Base-by-base conservation (phyloP, 2,113 vertebrate species). In the Panurus biarmicus region DNA sequence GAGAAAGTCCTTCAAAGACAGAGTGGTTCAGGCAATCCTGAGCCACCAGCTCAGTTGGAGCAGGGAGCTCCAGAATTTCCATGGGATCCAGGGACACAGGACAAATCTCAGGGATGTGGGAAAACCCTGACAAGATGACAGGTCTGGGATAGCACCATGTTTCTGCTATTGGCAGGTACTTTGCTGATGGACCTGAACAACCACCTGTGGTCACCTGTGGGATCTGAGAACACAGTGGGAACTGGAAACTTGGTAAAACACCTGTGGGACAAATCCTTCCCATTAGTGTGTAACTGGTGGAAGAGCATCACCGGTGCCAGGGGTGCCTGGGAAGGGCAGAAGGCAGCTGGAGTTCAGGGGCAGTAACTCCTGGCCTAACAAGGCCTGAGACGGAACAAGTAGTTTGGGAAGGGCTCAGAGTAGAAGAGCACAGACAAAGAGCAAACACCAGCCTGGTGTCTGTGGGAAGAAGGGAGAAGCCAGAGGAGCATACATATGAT, bases 251-350 rank as follows among this genome's bases (percentile, higher is more conserved):
- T 6, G 12, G 23, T 42, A 10, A 36, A 82, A 71, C 7, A 12
- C 12, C 4, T 0, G 4, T 1, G 11, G 60, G 65, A 69, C 25
- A 86, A 60, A 48, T 14, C 44, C 71, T 26, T 20, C 44, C 35
- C 4, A 0, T 11, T 5, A 29, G 33, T 3, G 11, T 33, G 44
- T 4, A 38, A 36, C 0, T 0, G 4, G 54, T 17, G 3, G 4
- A 61, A 40, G 70, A 47, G 24, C 77, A 60, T 4, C 70, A 25
- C 4, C 6, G 65, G 24, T 10, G 28, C 44, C 64, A 21, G 2
- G 64, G 66, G 64, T 22, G 51, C 51, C 64, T 4, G 17, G 40
- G 73, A 60, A 66, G 42, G 50, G 51, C 42, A 79, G 35, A 56
- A 36, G 3, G 5, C n/a, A 31, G 60, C 36, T 61, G 45, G 25